phyloP scores from a whole-genome alignment of 2,797 vertebrate genomes.

The Phataginus tetradactyla region DNA sequence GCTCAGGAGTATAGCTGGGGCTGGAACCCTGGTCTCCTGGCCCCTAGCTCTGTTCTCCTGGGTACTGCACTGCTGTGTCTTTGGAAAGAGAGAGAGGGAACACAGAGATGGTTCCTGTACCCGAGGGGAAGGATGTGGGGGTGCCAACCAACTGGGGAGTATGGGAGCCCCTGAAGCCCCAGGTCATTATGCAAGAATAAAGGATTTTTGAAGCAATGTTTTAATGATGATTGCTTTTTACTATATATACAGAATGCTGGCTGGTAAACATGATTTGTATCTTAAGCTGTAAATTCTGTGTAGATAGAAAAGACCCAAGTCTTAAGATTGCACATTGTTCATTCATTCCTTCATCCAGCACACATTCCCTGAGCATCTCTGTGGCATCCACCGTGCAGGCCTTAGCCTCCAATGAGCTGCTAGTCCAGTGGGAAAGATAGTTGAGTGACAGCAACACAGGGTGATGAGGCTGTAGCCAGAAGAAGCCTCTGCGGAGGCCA shows the following conservation, averaged over 20 bases:
- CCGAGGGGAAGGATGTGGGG: background rate
- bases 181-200: background rate
- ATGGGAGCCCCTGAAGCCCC: background rate
- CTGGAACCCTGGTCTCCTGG: background rate
- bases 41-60: background rate
- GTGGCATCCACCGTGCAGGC: too few species aligned
- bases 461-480: background rate
- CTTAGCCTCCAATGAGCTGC: background rate
- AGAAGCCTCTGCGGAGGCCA: too few species aligned
- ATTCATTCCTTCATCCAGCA: background rate
- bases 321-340: background rate
- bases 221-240: background rate
- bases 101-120: background rate
- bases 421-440: background rate
- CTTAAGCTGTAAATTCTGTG: background rate
- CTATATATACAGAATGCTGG: background rate
- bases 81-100: background rate
- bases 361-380: background rate
- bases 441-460: background rate
- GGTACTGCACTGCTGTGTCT: background rate
- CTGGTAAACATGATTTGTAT: background rate
- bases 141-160: background rate
- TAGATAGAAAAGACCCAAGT: background rate
- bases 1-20: background rate
- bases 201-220: background rate